Evolutionary conservation across 2,113 vertebrate species (phyloP).

Genomic region (Perognathus longimembris): DNA sequence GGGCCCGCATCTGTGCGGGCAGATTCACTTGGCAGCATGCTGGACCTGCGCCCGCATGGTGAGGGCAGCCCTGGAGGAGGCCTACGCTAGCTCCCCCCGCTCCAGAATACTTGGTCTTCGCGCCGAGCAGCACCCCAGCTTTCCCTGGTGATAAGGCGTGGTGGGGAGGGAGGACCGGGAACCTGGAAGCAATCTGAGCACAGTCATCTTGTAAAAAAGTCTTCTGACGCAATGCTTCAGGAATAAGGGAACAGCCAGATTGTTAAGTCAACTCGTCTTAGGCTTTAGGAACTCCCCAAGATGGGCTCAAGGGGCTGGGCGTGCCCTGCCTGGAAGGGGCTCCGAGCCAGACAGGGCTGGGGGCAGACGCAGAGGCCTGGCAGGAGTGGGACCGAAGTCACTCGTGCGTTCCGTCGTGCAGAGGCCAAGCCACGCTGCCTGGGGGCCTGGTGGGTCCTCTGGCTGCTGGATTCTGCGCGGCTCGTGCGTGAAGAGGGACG

Average conservation of each 20-base stretch:
- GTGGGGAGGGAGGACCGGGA: neutral
- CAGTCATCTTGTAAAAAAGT: neutral
- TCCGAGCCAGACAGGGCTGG: no score
- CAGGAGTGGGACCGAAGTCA: neutral
- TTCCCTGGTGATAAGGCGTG: neutral
- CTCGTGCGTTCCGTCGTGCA: no score
- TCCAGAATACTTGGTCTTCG: neutral
- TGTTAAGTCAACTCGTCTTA: neutral
- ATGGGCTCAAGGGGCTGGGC: neutral
- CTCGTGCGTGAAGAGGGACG: no score
- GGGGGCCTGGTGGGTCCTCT: no score
- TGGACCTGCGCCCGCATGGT: neutral
- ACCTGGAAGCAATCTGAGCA: neutral
- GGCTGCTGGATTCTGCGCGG: no score
- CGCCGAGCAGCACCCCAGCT: neutral
- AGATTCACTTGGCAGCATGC: neutral
- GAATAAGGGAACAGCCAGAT: no score
- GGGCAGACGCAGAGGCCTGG: neutral
- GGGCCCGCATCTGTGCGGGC: fast-evolving
- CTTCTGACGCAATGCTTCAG: neutral
- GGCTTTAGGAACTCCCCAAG: neutral
- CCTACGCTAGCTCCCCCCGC: neutral
- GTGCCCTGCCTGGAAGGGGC: neutral
- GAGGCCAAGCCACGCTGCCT: no score
- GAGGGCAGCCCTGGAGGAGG: neutral